These are phyloP conservation scores for Capitulum mitella DNA, from an alignment of 2,888 invertebrate genomes.

Conservation along the genomic window DNA sequence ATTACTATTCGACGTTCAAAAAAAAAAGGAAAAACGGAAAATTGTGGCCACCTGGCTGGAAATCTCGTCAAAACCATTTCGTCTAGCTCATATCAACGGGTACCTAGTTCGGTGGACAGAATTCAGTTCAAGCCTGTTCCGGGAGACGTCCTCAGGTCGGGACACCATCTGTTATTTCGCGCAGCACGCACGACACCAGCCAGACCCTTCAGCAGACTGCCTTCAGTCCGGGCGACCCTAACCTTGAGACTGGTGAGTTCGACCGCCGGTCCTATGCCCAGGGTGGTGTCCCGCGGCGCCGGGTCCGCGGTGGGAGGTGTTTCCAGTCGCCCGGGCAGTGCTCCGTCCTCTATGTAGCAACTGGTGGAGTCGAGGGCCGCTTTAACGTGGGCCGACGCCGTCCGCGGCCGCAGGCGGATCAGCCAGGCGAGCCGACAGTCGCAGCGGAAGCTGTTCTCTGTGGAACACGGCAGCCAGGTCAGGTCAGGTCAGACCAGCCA, in stretches of 20 bases:
- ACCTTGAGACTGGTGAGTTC: not conserved
- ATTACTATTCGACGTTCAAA: too few relatives aligned
- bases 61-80: too few relatives aligned
- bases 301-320: not conserved
- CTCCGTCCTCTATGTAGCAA: constrained; percentile 54
- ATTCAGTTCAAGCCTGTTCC: too few relatives aligned
- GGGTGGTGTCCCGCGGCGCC: not conserved
- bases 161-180: too few relatives aligned
- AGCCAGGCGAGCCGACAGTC: constrained; percentile 77
- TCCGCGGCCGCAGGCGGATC: constrained; percentile 63
- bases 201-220: too few relatives aligned
- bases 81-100: too few relatives aligned
- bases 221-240: too few relatives aligned
- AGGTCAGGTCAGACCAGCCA: not conserved
- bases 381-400: constrained; percentile 60
- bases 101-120: too few relatives aligned
- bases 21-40: too few relatives aligned
- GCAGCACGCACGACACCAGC: too few relatives aligned
- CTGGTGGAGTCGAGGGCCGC: constrained; percentile 62
- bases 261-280: not conserved
- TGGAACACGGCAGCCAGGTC: not conserved
- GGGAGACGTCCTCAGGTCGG: too few relatives aligned
- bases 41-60: too few relatives aligned
- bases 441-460: constrained; percentile 76
- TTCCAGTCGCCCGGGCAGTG: constrained; percentile 30